Evolutionary conservation across 2,113 vertebrate genomes (phyloP).

Genomic region (Ahaetulla prasina): DNA sequence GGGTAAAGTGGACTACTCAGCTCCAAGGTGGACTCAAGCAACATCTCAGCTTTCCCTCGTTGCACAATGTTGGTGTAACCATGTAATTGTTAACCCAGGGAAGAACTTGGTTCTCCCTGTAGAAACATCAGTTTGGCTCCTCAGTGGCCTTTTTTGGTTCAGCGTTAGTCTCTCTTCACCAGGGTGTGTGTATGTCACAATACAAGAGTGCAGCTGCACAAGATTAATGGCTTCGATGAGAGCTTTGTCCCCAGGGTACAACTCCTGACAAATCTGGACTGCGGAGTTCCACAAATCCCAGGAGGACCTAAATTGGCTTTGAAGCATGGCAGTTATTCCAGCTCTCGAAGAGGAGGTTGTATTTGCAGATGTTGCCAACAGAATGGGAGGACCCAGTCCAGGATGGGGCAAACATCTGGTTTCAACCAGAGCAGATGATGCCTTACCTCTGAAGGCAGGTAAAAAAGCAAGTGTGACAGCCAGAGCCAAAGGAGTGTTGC

Average conservation of each 20-base stretch:
- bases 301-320: neutral
- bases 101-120: neutral
- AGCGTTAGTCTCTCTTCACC: neutral
- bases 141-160: neutral
- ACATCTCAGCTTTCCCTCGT: neutral
- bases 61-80: neutral
- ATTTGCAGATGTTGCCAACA: neutral
- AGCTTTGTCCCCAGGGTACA: neutral
- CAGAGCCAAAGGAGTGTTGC: neutral
- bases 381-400: neutral
- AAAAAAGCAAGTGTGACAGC: no score
- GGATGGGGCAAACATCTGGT: neutral
- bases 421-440: neutral
- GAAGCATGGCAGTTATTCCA: neutral
- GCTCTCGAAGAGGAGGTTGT: neutral
- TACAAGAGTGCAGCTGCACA: neutral
- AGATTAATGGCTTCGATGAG: neutral
- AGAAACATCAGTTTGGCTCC: neutral
- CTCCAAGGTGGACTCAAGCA: neutral
- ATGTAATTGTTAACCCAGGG: neutral
- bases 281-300: neutral
- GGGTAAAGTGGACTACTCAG: neutral
- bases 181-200: neutral
- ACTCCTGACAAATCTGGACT: neutral
- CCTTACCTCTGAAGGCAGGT: neutral